Evolutionary conservation across 2,797 vertebrate genomes (phyloP).

Genomic region (Parambassis ranga): DNA sequence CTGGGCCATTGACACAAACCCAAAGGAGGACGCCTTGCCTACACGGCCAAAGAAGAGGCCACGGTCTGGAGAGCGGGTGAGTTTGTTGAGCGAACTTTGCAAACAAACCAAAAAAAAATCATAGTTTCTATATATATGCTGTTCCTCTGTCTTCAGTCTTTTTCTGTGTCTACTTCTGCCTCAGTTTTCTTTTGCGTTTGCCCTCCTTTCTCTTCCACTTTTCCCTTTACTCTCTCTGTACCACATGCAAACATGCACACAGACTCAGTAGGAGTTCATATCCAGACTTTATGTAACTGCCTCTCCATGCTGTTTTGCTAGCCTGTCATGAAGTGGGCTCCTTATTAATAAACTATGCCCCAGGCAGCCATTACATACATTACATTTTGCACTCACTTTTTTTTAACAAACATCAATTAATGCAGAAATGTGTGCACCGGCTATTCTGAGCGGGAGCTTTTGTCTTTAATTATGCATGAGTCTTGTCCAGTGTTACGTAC

Average conservation of each 20-base stretch:
- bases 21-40: slow-evolving; percentile 90
- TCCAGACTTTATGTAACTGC: slow-evolving; percentile 68
- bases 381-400: slow-evolving; percentile 67
- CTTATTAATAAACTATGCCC: slow-evolving; percentile 80
- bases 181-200: slow-evolving; percentile 19
- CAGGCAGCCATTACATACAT: slow-evolving; percentile 76
- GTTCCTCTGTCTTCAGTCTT: background rate
- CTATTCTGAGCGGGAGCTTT: slow-evolving; percentile 63
- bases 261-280: slow-evolving; percentile 49
- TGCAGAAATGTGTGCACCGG: slow-evolving; percentile 54
- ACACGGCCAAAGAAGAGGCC: slow-evolving; percentile 94
- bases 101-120: too few relatives aligned
- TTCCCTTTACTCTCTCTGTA: slow-evolving; percentile 19
- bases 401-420: slow-evolving; percentile 79
- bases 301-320: slow-evolving; percentile 53
- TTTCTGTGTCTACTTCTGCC: slow-evolving; percentile 8
- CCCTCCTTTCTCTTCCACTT: slow-evolving; percentile 30
- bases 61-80: slow-evolving; percentile 91
- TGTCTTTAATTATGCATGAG: slow-evolving; percentile 79
- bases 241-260: slow-evolving; percentile 24
- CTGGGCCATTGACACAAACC: slow-evolving; percentile 95
- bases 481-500: slow-evolving; percentile 49
- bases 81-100: slow-evolving; percentile 28
- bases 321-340: slow-evolving; percentile 67
- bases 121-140: background rate